Evolutionary conservation across 2,797 vertebrate genomes (phyloP).

Genomic region (Phoebastria nigripes): DNA sequence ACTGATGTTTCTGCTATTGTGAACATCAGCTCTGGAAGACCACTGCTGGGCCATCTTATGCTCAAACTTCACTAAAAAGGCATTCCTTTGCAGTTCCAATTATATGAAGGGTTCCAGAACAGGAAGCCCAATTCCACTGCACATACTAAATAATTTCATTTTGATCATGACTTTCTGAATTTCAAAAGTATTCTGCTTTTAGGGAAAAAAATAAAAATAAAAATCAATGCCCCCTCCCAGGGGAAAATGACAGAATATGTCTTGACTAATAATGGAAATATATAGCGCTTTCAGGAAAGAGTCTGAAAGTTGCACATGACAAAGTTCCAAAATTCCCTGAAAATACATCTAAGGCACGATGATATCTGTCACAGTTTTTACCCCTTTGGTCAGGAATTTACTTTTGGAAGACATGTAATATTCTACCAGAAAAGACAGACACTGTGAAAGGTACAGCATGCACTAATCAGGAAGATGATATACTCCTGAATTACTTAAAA

Average conservation of each 20-base stretch:
- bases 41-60: not conserved
- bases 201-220: not conserved
- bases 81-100: not conserved
- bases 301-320: not conserved
- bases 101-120: not conserved
- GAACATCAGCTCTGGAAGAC: not conserved
- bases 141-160: not conserved
- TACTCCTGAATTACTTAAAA: not conserved
- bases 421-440: not conserved
- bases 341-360: not conserved
- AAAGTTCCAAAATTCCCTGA: not conserved
- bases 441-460: not conserved
- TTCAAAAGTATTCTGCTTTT: not conserved
- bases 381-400: not conserved
- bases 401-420: not conserved
- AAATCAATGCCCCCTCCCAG: not conserved
- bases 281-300: not conserved
- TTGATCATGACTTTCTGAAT: not conserved
- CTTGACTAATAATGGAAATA: not conserved
- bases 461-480: not conserved
- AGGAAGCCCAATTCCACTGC: not conserved
- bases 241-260: not conserved
- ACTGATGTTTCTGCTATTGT: not conserved
- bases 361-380: not conserved
- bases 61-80: not conserved